These are phyloP conservation scores for Leptoclinus maculatus DNA, from an alignment of 2,797 vertebrate genomes.

Conservation along the genomic window DNA sequence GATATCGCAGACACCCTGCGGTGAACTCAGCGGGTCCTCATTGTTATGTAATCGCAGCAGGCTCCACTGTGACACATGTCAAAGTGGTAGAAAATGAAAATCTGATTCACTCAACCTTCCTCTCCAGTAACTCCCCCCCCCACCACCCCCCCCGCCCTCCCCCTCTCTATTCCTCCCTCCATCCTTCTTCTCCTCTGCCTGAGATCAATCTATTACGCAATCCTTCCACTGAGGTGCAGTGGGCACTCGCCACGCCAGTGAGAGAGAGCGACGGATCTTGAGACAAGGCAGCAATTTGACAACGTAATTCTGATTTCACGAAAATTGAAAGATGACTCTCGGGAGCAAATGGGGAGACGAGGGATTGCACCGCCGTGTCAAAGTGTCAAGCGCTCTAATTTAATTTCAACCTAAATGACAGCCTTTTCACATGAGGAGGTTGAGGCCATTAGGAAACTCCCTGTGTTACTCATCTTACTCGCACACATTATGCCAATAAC, in stretches of 20 bases:
- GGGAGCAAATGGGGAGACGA: conserved; percentile 17
- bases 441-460: conserved; percentile 40
- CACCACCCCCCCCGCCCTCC: no score
- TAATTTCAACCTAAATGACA: conserved; percentile 58
- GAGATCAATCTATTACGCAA: conserved; percentile 59
- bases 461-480: conserved; percentile 43
- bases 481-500: conserved; percentile 63
- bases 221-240: conserved; percentile 48
- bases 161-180: background rate
- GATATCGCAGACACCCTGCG: conserved; percentile 47
- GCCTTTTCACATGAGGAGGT: conserved; percentile 31
- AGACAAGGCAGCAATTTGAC: conserved; percentile 73
- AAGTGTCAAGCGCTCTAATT: conserved; percentile 67
- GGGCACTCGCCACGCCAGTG: conserved; percentile 30
- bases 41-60: conserved; percentile 65
- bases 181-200: conserved; percentile 27
- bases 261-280: conserved; percentile 47
- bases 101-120: conserved; percentile 67
- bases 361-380: conserved; percentile 56
- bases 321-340: conserved; percentile 66
- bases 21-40: conserved; percentile 51
- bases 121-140: background rate
- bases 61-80: conserved; percentile 64
- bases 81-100: conserved; percentile 75
- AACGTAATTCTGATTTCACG: conserved; percentile 69